A percentile compares a stretch with the other conserved stretches of the same genome.
Evolutionary conservation across 92 coral and sea anemone species (phyloP).

Genomic region (Muricea muricata): DNA sequence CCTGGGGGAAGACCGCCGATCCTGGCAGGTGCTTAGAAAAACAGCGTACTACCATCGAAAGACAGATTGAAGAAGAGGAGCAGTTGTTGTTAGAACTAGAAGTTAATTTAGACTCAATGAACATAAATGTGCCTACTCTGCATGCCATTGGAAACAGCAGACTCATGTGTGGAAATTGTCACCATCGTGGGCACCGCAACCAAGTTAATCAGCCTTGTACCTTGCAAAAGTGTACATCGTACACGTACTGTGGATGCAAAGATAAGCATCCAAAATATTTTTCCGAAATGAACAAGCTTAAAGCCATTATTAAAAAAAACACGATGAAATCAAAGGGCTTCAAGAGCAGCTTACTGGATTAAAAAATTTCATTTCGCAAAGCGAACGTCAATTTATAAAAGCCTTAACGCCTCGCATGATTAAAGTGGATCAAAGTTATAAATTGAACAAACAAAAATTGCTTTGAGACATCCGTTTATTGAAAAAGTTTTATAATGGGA

Average conservation of each 20-base stretch:
- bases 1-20: too few relatives aligned
- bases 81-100: conserved; percentile 43
- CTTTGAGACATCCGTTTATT: conserved; percentile 7
- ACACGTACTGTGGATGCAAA: conserved; percentile 48
- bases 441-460: not conserved
- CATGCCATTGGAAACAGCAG: conserved; percentile 42
- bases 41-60: conserved; percentile 14
- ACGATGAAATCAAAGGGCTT: conserved; percentile 17
- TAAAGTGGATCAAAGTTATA: conserved; percentile 3
- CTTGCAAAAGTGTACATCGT: conserved; percentile 45
- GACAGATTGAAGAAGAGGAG: conserved; percentile 33
- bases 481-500: not conserved
- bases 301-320: conserved; percentile 33
- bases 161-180: conserved; percentile 51
- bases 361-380: conserved; percentile 3
- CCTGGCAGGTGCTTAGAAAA: not conserved
- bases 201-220: conserved; percentile 41
- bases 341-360: conserved; percentile 29
- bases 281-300: conserved; percentile 18
- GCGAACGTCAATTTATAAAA: conserved; percentile 36
- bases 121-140: conserved; percentile 35
- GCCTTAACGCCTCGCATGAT: conserved; percentile 17
- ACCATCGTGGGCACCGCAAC: conserved; percentile 55
- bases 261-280: conserved; percentile 59
- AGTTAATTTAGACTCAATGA: conserved; percentile 58